A percentile compares a stretch with the other conserved stretches of the same genome.
These are phyloP conservation scores for Epsilonema sp. DNA, from an alignment of 2,888 invertebrate species.

Conservation along the genomic window DNA sequence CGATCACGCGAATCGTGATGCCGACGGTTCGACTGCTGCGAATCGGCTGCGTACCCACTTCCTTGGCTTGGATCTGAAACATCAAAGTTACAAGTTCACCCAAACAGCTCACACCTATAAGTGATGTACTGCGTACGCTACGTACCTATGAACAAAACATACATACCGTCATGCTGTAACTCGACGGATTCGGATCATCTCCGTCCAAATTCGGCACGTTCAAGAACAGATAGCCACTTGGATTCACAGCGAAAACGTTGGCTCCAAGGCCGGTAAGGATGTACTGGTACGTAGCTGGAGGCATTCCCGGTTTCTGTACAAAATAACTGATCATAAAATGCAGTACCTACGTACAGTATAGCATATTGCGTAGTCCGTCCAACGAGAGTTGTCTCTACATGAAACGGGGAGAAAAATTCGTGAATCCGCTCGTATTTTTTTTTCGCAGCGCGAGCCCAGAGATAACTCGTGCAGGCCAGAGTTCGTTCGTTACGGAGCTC, in stretches of 20 bases:
- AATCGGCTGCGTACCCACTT: slow-evolving; percentile 24
- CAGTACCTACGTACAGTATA: too few species aligned
- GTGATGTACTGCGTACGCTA: too few species aligned
- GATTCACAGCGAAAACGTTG: slow-evolving; percentile 26
- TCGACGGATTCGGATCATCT: slow-evolving; percentile 20
- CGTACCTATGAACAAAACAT: too few species aligned
- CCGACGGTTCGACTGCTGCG: slow-evolving; percentile 21
- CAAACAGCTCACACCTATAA: too few species aligned
- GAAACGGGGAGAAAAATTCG: too few species aligned
- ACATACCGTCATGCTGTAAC: slow-evolving; percentile 22
- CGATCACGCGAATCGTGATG: slow-evolving; percentile 24
- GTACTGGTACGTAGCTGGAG: slow-evolving; percentile 28
- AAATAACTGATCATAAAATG: too few species aligned
- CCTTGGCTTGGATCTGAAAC: slow-evolving; percentile 22
- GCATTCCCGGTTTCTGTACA: slow-evolving; percentile 26
- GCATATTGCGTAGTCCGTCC: too few species aligned
- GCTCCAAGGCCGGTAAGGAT: slow-evolving; percentile 25
- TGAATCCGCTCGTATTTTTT: too few species aligned
- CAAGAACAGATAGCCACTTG: slow-evolving; percentile 24
- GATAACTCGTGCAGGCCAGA: too few species aligned
- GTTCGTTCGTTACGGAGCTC: too few species aligned
- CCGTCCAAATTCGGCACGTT: slow-evolving; percentile 23
- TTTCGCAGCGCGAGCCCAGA: too few species aligned
- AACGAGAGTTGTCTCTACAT: neutral
- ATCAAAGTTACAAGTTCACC: too few species aligned